Evolutionary conservation across 2,888 invertebrate genomes (phyloP), one percentile per base, ranked within the genome.

Genomic region (Drosophila prolongata): DNA sequence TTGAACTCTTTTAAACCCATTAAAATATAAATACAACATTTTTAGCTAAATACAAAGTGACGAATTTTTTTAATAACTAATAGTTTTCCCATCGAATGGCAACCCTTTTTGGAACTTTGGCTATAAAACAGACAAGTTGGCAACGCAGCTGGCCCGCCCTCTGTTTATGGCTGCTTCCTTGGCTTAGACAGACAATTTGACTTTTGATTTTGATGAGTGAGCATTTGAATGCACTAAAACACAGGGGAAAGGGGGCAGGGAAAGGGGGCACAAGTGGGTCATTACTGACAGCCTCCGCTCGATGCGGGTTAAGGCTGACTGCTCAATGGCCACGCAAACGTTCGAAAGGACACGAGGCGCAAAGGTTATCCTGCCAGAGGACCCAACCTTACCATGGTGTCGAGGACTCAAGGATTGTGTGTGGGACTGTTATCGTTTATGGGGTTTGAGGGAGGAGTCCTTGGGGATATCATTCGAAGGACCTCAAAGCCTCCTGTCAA

Each of bases 201-300:
- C 87, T 61, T 78, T 84, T 76, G 85, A 77, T 87, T 83, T 82
- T 81, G 87, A 87, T 83, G 87, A 83, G 85, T 79, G 72, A 75
- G 84, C 66, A 81, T 83, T 83, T 78, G 77, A 84, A 83, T 84
- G 83, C 87, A 80, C 77, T 87, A 82, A 67, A 71, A 59, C 34
- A 37, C 49, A 42, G 42, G 62, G 47, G 60, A 30, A 24, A 24
- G 42, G 42, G 16, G 42, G 44, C 34, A 27, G 37, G 43, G 13
- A 62, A 65, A 27, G 30, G 43, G 10, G 62, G 57, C 37, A 66
- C 84, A 76, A 82, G 87, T 80, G 84, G 70, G 70, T 80, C 84
- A 82, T 82, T 83, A 86, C 72, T 76, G 76, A 70, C 87, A 82
- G 71, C 43, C 59, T 46, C 40, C 42, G 35, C 53, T 24, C 30